Evolutionary conservation across 2,113 vertebrate genomes (phyloP).

Genomic region (Xiphophorus maculatus): DNA sequence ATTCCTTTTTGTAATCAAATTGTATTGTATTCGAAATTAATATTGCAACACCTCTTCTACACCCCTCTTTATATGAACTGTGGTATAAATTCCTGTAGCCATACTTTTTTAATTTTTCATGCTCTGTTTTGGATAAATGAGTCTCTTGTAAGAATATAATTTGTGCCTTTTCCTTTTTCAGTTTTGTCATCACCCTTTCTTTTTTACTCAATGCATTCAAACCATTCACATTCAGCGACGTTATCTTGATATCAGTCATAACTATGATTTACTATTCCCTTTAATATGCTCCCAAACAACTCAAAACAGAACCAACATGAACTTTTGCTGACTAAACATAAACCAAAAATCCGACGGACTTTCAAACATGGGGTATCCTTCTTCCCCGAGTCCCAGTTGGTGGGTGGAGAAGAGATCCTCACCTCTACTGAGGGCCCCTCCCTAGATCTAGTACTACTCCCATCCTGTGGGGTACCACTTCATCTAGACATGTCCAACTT

Average conservation of each 20-base stretch:
- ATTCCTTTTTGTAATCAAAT: no score
- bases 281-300: neutral
- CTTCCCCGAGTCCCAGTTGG: neutral
- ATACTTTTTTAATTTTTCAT: no score
- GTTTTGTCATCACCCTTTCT: neutral
- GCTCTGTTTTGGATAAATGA: no score
- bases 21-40: no score
- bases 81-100: no score
- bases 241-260: neutral
- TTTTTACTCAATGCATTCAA: neutral
- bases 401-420: neutral
- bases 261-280: neutral
- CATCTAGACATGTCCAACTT: conserved; percentile 2
- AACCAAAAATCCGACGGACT: neutral
- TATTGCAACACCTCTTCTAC: no score
- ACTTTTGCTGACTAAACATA: neutral
- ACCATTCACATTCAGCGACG: neutral
- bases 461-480: neutral
- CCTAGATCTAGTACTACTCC: neutral
- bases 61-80: no score
- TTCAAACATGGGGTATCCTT: neutral
- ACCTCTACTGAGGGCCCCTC: neutral
- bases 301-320: neutral
- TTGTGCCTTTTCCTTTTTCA: neutral
- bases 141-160: no score